Conservation (phyloP, 2,888 invertebrate species). For the Chrysolina haemoptera region DNA sequence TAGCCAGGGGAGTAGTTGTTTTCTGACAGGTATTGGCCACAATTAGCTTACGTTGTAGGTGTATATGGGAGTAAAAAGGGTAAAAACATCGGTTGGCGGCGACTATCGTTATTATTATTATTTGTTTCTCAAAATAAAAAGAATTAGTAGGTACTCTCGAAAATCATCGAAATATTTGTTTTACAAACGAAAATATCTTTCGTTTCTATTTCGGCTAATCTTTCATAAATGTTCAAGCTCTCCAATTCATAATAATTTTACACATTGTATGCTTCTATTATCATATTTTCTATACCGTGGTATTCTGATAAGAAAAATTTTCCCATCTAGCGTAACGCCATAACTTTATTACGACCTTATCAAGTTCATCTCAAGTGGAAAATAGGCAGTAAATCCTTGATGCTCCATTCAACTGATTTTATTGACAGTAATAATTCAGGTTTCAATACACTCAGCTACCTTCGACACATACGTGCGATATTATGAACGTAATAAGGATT, state of each 20-base stretch:
- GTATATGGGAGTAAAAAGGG: too few species aligned
- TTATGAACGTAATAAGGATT: not conserved
- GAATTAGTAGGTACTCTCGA: too few species aligned
- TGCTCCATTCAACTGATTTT: constrained; percentile 12
- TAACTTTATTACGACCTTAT: constrained; percentile 12
- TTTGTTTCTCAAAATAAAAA: too few species aligned
- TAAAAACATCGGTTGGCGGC: too few species aligned
- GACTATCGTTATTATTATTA: too few species aligned
- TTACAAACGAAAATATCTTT: too few species aligned
- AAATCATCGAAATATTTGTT: too few species aligned
- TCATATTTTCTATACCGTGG: too few species aligned
- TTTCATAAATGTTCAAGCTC: not conserved
- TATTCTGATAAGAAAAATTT: not conserved
- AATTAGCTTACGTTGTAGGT: too few species aligned
- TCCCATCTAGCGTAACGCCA: not conserved
- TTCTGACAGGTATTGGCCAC: too few species aligned
- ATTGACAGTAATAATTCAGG: not conserved
- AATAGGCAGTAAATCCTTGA: constrained; percentile 14
- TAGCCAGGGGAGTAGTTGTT: too few species aligned
- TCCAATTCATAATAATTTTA: not conserved
- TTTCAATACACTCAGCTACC: not conserved
- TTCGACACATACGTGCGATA: not conserved
- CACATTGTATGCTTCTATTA: not conserved
- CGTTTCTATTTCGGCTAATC: too few species aligned
- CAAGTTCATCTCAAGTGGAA: constrained; percentile 10